A percentile compares a stretch with the other conserved stretches of the same genome.
Conservation (phyloP, 2,888 invertebrate species). For the Bimastos eiseni region DNA sequence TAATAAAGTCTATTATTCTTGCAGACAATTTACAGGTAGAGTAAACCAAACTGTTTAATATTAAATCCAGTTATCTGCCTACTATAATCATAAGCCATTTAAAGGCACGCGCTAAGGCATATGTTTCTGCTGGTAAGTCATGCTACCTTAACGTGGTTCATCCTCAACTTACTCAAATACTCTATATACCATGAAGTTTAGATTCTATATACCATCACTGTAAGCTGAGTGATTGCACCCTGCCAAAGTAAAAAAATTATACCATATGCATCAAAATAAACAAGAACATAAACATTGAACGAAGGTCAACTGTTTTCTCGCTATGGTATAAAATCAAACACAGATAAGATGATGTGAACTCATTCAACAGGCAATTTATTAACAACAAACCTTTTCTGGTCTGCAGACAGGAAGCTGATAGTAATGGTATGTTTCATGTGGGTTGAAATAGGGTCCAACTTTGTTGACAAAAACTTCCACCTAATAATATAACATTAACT, state of each 20-base stretch:
- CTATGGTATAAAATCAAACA: background rate
- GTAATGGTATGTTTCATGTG: constrained; percentile 67
- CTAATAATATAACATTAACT: constrained; percentile 45
- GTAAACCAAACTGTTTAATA: too few relatives aligned
- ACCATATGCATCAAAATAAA: background rate
- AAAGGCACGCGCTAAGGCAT: too few relatives aligned
- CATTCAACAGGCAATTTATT: background rate
- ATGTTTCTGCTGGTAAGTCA: background rate
- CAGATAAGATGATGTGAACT: background rate
- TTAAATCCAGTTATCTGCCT: too few relatives aligned
- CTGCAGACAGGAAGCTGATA: constrained; percentile 65
- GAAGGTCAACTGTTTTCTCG: background rate
- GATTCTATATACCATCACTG: background rate
- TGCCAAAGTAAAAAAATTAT: background rate
- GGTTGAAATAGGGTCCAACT: constrained; percentile 66
- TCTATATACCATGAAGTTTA: too few relatives aligned
- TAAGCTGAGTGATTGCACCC: background rate
- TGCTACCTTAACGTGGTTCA: background rate
- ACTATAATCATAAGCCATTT: too few relatives aligned
- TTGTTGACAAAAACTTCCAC: constrained; percentile 66
- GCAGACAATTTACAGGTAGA: too few relatives aligned
- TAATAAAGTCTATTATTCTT: too few relatives aligned
- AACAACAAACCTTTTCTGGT: constrained; percentile 62
- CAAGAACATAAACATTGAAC: background rate
- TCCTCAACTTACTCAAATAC: too few relatives aligned